Evolutionary conservation across 1,140 invertebrate genomes (phyloP).

Genomic region (Nephila pilipes): DNA sequence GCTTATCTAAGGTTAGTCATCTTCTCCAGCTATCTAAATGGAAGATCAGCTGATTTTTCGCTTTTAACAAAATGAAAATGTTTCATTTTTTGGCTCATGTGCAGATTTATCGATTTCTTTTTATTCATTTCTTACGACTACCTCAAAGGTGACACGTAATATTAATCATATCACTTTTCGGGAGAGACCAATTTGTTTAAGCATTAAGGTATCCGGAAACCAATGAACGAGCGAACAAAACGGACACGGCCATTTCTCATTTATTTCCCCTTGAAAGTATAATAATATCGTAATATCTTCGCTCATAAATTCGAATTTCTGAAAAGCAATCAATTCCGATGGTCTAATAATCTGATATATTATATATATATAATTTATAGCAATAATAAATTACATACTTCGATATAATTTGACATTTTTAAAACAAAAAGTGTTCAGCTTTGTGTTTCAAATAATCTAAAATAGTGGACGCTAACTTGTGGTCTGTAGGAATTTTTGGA

Average conservation of each 20-base stretch:
- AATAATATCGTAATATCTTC: too few species aligned
- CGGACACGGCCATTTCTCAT: neutral
- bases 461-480: too few species aligned
- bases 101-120: constrained; percentile 27
- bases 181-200: neutral
- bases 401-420: too few species aligned
- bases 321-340: too few species aligned
- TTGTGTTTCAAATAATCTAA: too few species aligned
- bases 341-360: too few species aligned
- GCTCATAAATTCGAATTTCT: too few species aligned
- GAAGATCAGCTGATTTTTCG: neutral
- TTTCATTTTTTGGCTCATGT: neutral
- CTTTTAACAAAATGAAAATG: constrained; percentile 32
- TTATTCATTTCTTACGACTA: neutral
- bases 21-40: neutral
- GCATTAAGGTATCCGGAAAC: neutral
- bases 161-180: neutral
- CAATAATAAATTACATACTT: too few species aligned
- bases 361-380: too few species aligned
- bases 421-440: too few species aligned
- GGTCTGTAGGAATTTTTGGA: too few species aligned
- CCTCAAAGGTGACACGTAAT: neutral
- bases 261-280: neutral
- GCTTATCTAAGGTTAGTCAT: neutral
- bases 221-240: neutral